phyloP scores from a whole-genome alignment of 2,113 vertebrate genomes.

The Urocolius indicus region DNA sequence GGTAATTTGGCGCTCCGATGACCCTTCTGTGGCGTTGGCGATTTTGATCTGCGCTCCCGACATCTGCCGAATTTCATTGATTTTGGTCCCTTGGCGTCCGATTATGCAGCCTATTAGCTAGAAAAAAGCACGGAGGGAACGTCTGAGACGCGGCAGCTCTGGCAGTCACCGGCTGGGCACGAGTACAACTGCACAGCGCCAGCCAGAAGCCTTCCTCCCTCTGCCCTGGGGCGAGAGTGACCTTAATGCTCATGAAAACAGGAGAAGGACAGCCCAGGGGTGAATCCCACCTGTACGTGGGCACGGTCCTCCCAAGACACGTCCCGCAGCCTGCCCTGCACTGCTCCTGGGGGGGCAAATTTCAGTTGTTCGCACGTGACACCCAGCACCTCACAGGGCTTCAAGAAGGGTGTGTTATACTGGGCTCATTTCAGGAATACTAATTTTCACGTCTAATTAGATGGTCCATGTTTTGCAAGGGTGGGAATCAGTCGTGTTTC shows the following conservation, averaged over 20 bases:
- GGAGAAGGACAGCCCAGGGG: not conserved
- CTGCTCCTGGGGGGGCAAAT: not conserved
- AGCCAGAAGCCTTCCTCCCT: not conserved
- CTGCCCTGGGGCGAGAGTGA: not conserved
- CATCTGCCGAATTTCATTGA: slow-evolving; percentile 99
- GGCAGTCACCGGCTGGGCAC: not conserved
- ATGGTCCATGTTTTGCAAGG: not conserved
- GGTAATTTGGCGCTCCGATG: slow-evolving; percentile 97
- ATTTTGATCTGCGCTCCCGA: slow-evolving; percentile 99
- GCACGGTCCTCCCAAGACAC: not conserved
- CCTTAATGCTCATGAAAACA: slow-evolving; percentile 8
- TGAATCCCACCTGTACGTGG: not conserved
- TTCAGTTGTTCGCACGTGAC: not conserved
- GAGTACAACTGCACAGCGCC: not conserved
- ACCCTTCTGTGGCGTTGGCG: slow-evolving; percentile 96
- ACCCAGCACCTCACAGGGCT: not conserved
- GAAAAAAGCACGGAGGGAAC: slow-evolving; percentile 74
- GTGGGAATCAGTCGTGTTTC: not conserved
- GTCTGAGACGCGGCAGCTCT: slow-evolving; percentile 40
- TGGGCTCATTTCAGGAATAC: not conserved
- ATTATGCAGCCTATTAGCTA: slow-evolving; percentile 99
- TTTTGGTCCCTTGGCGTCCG: slow-evolving; percentile 99
- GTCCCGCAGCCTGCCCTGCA: not conserved
- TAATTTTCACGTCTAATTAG: not conserved
- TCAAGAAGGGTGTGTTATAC: not conserved